Conservation (phyloP, 2,888 invertebrate species). For the Gymnoscelis rufifasciata region DNA sequence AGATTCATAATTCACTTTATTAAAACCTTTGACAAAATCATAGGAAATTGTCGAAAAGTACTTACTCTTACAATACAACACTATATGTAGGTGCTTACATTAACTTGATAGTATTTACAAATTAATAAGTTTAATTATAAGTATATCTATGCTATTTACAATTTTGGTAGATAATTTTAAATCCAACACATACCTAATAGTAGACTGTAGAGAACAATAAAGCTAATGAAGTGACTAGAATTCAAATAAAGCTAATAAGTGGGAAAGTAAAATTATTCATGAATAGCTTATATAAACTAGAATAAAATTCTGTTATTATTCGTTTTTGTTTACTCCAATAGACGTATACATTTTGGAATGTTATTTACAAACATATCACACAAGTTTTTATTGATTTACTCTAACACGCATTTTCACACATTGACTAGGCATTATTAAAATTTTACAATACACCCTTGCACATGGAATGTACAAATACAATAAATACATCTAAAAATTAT, state of each 20-base stretch:
- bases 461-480: slow-evolving; percentile 35
- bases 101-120: slow-evolving; percentile 59
- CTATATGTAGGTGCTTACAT: slow-evolving; percentile 33
- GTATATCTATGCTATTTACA: slow-evolving; percentile 48
- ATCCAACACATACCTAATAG: slow-evolving; percentile 27
- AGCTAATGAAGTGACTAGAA: slow-evolving; percentile 3
- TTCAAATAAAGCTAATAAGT: slow-evolving; percentile 5
- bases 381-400: slow-evolving; percentile 38
- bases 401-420: slow-evolving; percentile 25
- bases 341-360: slow-evolving; percentile 62
- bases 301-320: slow-evolving; percentile 14
- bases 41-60: slow-evolving; percentile 42
- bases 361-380: slow-evolving; percentile 65
- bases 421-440: slow-evolving; percentile 37
- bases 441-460: slow-evolving; percentile 37
- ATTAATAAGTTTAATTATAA: slow-evolving; percentile 35
- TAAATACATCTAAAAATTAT: slow-evolving; percentile 49
- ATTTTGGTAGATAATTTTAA: slow-evolving; percentile 30
- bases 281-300: slow-evolving; percentile 5
- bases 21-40: slow-evolving; percentile 72
- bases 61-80: slow-evolving; percentile 62
- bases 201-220: not conserved
- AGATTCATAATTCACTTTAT: slow-evolving; percentile 67
- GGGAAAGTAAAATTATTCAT: not conserved
- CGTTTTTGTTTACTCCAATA: slow-evolving; percentile 47